Evolutionary conservation across 2,797 vertebrate species (phyloP), one percentile per base, ranked within the genome.

Genomic region (Brachyalestes nurse): DNA sequence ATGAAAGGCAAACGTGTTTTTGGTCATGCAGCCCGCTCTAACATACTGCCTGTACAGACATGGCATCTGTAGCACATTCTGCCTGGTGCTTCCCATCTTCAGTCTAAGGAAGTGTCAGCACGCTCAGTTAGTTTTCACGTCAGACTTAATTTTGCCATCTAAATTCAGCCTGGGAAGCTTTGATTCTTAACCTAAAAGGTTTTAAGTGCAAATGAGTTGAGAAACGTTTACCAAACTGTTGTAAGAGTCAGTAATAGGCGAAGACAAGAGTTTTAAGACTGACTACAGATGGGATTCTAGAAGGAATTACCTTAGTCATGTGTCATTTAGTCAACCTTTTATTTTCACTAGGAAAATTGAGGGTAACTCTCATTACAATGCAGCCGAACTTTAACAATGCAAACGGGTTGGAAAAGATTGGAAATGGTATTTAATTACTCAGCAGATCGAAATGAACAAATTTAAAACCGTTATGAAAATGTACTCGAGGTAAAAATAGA

Each of bases 1-100:
- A 82, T 53, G 76, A 74, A 72, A 77, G 40, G 76, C 62, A 61
- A 62, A 75, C 77, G 66, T 53, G 58, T 74, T 84, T 51, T n/a
- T n/a, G n/a, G 49, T 75, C 61, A 69, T 74, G 42, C 28, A 2
- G n/a, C 66, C 40, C 53, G 69, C 42, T 77, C 61, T 75, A 66
- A 7, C 61, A 75, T 17, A 69, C 55, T 34, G 55, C 62, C 57
- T 45, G 55, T 38, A 21, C 13, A 51, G 25, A 49, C 25, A n/a
- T 60, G 72, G 62, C 53, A 69, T 69, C 72, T 75, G 72, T 65
- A 25, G 9, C 25, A 45, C 25, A 23, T 58, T 58, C 64, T 51
- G 53, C 17, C 40, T 23, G n/a, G 60, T 14, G 61, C 42, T 57
- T 61, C 45, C 47, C 72, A 21, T 62, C 4, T 23, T 72, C 34